Percentiles rank a stretch among this genome's conserved stretches.
Evolutionary conservation across 2,797 vertebrate species (phyloP).

Genomic region (Cynopterus sphinx): DNA sequence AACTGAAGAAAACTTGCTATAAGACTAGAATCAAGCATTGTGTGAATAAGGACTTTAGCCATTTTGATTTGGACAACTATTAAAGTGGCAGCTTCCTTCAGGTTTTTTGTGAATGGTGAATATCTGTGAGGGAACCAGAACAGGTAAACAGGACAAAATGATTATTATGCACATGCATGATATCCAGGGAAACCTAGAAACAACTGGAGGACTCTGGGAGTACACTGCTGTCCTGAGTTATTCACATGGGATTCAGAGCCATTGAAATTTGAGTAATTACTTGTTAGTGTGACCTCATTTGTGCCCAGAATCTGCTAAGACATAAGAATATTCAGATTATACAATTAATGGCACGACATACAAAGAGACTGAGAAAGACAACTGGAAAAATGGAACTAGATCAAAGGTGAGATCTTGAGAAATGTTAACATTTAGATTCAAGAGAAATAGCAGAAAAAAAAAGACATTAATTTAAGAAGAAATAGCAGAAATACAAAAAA

Average conservation of each 20-base stretch:
- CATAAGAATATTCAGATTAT: neutral
- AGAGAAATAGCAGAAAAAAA: neutral
- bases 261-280: neutral
- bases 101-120: neutral
- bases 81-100: neutral
- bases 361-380: neutral
- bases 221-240: neutral
- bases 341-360: neutral
- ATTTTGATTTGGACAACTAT: neutral
- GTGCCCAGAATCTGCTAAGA: neutral
- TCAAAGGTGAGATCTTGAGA: neutral
- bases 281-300: neutral
- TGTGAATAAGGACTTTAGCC: neutral
- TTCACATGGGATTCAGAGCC: neutral
- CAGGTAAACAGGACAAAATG: neutral
- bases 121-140: neutral
- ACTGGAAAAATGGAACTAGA: neutral
- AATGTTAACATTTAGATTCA: neutral
- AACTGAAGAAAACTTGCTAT: neutral
- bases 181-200: neutral
- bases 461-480: neutral
- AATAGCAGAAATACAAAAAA: neutral
- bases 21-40: neutral
- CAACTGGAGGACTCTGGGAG: neutral
- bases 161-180: neutral